Evolutionary conservation across 2,113 vertebrate genomes (phyloP), one percentile per base, ranked within the genome.

Genomic region (Catagonus wagneri): DNA sequence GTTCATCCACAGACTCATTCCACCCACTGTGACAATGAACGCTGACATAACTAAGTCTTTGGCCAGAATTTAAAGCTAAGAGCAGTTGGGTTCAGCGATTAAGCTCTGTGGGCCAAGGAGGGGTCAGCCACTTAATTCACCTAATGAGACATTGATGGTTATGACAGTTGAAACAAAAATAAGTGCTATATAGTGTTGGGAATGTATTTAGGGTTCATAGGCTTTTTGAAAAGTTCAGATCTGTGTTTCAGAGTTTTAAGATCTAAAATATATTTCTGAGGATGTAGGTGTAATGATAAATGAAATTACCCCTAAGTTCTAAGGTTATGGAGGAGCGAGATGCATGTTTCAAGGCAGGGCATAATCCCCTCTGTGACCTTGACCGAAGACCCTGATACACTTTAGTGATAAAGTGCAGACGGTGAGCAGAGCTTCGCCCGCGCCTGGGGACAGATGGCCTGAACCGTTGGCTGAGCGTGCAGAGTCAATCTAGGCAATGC

Each of bases 71-170:
- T 60, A n/a, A 32, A 69, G 83, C 23, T 0, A 7, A 17, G 72
- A 80, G 80, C 89, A 61, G 0, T 23, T 86, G 0, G 2, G 36
- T 14, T 93, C 68, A 19, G 19, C 52, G 71, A 58, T 95, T 96
- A 94, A 87, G 66, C 7, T 7, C 0, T 10, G 50, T 76, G 44
- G 95, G 83, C 89, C 44, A 72, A 60, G 63, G 75, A n/a, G 79
- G 54, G n/a, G n/a, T n/a, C 66, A 22, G 22, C 79, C 6, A 44
- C 44, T 85, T 78, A 91, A 95, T 90, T 6, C 79, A 12, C 2
- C 50, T 79, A 25, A 56, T 80, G 85, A 86, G 19, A 74, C 93
- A 58, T 56, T 65, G 95, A 96, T 15, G 72, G 61, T 60, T 81
- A 76, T 14, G 44, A 20, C 14, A 6, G 50, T n/a, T 29, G 79